Conservation (phyloP, 1,140 invertebrate genomes). For the Papilio helenus region DNA sequence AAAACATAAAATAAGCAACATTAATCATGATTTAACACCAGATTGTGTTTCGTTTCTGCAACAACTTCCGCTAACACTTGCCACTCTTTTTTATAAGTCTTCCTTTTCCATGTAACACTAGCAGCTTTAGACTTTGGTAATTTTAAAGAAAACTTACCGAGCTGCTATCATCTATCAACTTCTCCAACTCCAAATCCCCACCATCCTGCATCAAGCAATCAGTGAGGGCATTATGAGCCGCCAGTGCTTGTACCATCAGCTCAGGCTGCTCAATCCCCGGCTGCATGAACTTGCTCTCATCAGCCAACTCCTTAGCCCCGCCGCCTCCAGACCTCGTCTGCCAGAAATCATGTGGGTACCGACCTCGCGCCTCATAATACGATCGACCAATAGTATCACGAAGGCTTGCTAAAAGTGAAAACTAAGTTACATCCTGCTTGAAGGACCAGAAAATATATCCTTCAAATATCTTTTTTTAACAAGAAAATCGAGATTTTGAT, state of each 20-base stretch:
- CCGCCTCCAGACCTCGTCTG: constrained; percentile 85
- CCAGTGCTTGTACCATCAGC: constrained; percentile 77
- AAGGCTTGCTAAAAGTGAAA: constrained; percentile 83
- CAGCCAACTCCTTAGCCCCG: constrained; percentile 88
- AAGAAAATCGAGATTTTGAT: too few species aligned
- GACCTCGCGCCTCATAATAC: constrained; percentile 87
- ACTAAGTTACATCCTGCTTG: neutral
- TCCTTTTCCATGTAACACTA: neutral
- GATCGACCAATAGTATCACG: constrained; percentile 89
- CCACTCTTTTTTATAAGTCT: too few species aligned
- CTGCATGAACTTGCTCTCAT: constrained; percentile 85
- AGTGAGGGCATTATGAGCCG: constrained; percentile 74
- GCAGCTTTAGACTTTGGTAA: neutral
- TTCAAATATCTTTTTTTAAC: neutral
- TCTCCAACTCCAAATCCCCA: constrained; percentile 60
- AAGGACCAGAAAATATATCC: neutral
- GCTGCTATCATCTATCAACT: constrained; percentile 61
- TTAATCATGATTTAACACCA: too few species aligned
- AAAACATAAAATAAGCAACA: too few species aligned
- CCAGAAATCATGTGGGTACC: constrained; percentile 91
- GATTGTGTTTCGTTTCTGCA: too few species aligned
- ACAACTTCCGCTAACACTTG: too few species aligned
- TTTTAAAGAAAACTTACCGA: neutral
- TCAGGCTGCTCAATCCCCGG: constrained; percentile 73
- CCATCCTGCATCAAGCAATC: constrained; percentile 69